Evolutionary conservation across 2,888 invertebrate species (phyloP), one percentile per base, ranked within the genome.

Genomic region (Apodemia duryi): DNA sequence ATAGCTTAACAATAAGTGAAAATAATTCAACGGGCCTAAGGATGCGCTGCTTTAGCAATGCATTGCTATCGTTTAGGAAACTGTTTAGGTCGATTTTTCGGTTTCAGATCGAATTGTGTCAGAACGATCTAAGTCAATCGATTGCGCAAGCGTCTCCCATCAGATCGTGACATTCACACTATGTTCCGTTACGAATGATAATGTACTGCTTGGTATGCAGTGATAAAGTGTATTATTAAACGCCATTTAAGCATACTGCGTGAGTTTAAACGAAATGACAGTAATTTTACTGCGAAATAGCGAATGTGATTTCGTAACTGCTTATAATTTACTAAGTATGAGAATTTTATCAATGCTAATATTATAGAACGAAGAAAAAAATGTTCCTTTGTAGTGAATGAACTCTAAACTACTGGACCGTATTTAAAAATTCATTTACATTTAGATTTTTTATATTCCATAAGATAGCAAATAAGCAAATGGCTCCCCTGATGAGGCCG

Each of bases 81-180:
- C 13, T 5, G 46, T 13, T 13, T 46, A 46, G 1, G 46, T 46
- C 46, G 13, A 46, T 46, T 46, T 13, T 46, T 46, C 43, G 10
- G 46, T 46, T 46, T 11, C 13, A 46, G 10, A 46, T 46, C 46
- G 46, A 57, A 57, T 28, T 57, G 54, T 57, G 54, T 11, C 54
- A 57, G 11, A 57, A 29, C 29, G 54, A 57, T 57, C 54, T 57
- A 57, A 57, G 54, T 57, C 54, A 49, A 64, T 61, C 64, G 64
- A 61, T 64, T 49, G 43, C 51, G 61, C 61, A 64, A 64, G 60
- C 61, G 51, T 21, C 51, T 61, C 64, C 38, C 64, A 64, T 61
- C 54, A 57, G 64, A 65, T 65, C 64, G 64, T 65, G 64, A 65
- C 64, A 65, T 65, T 65, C 61, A 51, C 49, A 64, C 41, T 29